Base-by-base conservation (phyloP, 1,140 invertebrate species). In the Caenorhabditis latens region DNA sequence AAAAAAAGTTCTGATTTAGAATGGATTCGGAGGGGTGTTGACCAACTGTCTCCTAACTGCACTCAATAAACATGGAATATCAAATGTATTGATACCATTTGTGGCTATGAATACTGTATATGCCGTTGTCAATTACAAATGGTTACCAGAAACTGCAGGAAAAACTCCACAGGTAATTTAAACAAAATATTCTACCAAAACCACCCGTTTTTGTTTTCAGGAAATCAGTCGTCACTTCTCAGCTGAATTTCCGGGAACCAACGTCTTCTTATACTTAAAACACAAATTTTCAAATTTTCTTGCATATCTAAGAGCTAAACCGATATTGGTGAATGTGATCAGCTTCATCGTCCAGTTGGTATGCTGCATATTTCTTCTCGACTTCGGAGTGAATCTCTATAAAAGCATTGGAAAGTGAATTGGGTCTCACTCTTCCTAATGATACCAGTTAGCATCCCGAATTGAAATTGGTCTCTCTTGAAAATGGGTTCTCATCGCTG, bases 111-210 rank as follows among this genome's bases (percentile, higher is more conserved):
- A 84, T 21, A 71, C 63, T 0, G 21, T 84, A n/a, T 88, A 88
- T 53, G 71, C 43, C 3, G 32, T 24, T 19, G 46, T 88, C 0
- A 88, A 19, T 16, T 84, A 61, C 24, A 58, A 75, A 46, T 85
- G 86, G 46, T 19, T 88, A 16, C 87, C 87, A 11, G 87, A 88
- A 63, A 88, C 87, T 4, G 48, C 65, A 14, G 63, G 53, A 14
- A 85, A 88, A 82, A 88, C 61, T 55, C 57, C 87, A 4, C 83
- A 88, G 71, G 87, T 88, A 79, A 57, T 9, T n/a, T 55, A 42
- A 4, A 11, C 11, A 50, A 6, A n/a, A 55, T 6, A 79, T 43
- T 4, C 2, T 1, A 13, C 1, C 2, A 46, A 14, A 11, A 24
- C 9, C 32, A 32, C 0, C 32, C 9, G 0, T 46, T 79, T 0